phyloP scores from a whole-genome alignment of 2,888 invertebrate genomes.

The Agriopis marginaria region DNA sequence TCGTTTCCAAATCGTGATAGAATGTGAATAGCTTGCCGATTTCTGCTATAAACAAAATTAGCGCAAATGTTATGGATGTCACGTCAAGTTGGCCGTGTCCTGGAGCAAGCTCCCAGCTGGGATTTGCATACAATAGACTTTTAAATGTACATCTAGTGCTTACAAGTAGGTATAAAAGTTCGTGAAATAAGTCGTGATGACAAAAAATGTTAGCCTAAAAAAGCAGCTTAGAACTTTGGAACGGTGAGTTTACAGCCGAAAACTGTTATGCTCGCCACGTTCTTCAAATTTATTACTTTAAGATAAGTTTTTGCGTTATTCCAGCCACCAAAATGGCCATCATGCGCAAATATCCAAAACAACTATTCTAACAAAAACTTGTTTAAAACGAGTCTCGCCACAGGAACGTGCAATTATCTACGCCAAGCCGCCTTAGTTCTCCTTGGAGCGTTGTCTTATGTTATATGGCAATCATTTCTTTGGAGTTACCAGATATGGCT shows the following conservation, averaged over 20 bases:
- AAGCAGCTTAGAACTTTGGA: neutral
- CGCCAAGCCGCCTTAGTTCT: slow-evolving; percentile 32
- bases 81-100: slow-evolving; percentile 43
- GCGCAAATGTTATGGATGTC: slow-evolving; percentile 44
- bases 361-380: slow-evolving; percentile 33
- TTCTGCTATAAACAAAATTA: slow-evolving; percentile 28
- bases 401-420: slow-evolving; percentile 45
- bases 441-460: slow-evolving; percentile 36
- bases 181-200: slow-evolving; percentile 32
- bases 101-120: slow-evolving; percentile 43
- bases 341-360: slow-evolving; percentile 29
- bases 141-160: slow-evolving; percentile 19
- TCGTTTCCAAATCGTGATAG: slow-evolving; percentile 25
- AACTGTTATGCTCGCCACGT: slow-evolving; percentile 13
- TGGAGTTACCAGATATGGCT: slow-evolving; percentile 56
- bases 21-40: neutral
- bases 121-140: slow-evolving; percentile 65
- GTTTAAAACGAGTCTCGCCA: slow-evolving; percentile 42
- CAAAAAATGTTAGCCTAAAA: slow-evolving; percentile 19
- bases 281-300: slow-evolving; percentile 4
- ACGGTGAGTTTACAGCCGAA: slow-evolving; percentile 14
- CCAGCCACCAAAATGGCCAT: slow-evolving; percentile 3
- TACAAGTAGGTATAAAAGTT: slow-evolving; percentile 37
- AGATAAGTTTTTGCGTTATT: slow-evolving; percentile 15
- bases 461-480: slow-evolving; percentile 36